phyloP scores from a whole-genome alignment of 2,797 vertebrate genomes.

The Myotis vivesi region DNA sequence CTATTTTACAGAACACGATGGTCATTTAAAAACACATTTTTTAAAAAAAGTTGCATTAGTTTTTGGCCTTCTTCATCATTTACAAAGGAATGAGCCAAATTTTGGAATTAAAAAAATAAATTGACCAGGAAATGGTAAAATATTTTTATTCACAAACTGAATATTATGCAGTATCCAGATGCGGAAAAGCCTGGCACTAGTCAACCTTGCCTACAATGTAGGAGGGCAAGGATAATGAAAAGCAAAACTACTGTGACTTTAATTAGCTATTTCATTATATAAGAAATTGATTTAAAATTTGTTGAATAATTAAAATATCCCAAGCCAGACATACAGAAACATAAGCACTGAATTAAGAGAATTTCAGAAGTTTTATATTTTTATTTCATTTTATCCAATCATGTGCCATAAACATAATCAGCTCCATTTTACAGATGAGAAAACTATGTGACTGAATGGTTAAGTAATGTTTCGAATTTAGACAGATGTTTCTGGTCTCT shows the following conservation, averaged over 20 bases:
- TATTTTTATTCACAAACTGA: constrained; percentile 64
- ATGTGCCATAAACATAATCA: neutral
- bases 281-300: constrained; percentile 27
- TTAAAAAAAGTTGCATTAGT: neutral
- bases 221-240: constrained; percentile 21
- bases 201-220: constrained; percentile 12
- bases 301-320: neutral
- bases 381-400: neutral
- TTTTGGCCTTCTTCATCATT: constrained; percentile 1
- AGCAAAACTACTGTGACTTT: constrained; percentile 46
- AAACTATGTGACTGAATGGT: neutral
- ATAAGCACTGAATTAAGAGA: neutral
- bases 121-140: constrained; percentile 36
- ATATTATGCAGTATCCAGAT: constrained; percentile 55
- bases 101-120: constrained; percentile 45
- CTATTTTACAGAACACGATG: constrained; percentile 29
- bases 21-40: constrained; percentile 13
- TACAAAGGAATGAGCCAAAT: neutral
- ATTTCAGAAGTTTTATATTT: constrained; percentile 5
- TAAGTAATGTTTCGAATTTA: neutral
- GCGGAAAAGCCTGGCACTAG: constrained; percentile 1
- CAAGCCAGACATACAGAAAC: neutral
- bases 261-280: constrained; percentile 50
- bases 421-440: neutral
- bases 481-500: neutral